Conservation (phyloP, 2,797 vertebrate genomes). For the Vipera ursinii region DNA sequence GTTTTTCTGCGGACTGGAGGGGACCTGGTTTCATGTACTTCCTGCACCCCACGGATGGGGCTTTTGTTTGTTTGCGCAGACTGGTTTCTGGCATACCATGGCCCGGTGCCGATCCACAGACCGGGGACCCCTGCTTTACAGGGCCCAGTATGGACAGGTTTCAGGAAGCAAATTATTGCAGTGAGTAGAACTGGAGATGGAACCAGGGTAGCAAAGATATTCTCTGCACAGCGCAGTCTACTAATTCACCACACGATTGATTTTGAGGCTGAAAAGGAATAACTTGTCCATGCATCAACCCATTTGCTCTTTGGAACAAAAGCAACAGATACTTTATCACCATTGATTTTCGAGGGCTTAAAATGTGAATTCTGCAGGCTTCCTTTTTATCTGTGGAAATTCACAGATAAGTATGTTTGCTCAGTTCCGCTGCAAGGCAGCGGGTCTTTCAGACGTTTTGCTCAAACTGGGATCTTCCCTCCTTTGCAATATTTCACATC, state of each 20-base stretch:
- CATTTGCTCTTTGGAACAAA: not conserved
- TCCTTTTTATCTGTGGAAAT: not conserved
- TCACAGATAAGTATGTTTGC: not conserved
- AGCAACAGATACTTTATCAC: not conserved
- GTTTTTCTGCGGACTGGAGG: too few species aligned
- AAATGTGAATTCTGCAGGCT: not conserved
- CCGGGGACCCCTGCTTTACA: too few species aligned
- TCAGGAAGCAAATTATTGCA: not conserved
- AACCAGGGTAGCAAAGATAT: not conserved
- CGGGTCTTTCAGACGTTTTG: not conserved
- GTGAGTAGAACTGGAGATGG: not conserved
- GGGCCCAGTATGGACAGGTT: not conserved
- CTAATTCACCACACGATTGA: not conserved
- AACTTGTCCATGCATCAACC: not conserved
- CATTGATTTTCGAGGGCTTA: not conserved
- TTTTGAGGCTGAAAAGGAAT: not conserved
- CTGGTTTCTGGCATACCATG: too few species aligned
- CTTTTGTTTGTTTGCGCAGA: too few species aligned
- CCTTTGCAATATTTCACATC: not conserved
- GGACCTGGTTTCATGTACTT: too few species aligned
- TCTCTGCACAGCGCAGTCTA: not conserved
- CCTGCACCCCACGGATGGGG: too few species aligned
- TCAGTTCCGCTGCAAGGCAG: not conserved
- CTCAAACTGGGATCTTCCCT: not conserved
- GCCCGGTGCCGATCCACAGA: too few species aligned